These are phyloP conservation scores for Sylvilagus floridanus DNA, from an alignment of 2,797 vertebrate genomes.

Conservation along the genomic window DNA sequence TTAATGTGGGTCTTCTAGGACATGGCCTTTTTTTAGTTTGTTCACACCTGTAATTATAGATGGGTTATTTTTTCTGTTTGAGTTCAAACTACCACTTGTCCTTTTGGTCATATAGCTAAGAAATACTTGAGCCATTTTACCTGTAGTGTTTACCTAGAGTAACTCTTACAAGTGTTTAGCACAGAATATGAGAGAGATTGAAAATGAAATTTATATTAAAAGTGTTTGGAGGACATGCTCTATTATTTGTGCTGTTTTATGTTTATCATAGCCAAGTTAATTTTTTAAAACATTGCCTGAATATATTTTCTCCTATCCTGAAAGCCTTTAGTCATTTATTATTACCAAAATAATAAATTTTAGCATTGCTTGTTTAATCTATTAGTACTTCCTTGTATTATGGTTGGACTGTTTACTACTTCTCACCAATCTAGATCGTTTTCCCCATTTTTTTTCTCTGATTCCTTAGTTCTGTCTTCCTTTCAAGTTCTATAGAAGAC, in stretches of 20 bases:
- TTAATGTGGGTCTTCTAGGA: not conserved
- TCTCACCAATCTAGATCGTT: not conserved
- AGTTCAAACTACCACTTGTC: conserved; percentile 33
- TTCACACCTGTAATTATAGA: not conserved
- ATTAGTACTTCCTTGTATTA: not conserved
- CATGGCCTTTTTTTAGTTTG: not conserved
- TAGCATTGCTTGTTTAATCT: conserved; percentile 17
- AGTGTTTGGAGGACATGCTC: not conserved
- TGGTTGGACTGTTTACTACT: not conserved
- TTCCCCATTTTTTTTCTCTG: not conserved
- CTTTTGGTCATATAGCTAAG: not conserved
- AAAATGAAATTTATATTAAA: conserved; percentile 43
- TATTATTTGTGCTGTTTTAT: not conserved
- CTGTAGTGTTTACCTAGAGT: not conserved
- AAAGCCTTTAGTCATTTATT: not conserved
- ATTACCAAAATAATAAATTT: conserved; percentile 31
- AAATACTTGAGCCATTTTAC: not conserved
- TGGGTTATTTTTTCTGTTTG: not conserved
- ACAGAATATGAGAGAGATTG: conserved; percentile 15
- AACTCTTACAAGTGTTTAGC: conserved; percentile 32
- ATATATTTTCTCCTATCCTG: not conserved
- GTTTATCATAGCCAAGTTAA: conserved; percentile 32
- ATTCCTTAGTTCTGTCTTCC: conserved; percentile 15
- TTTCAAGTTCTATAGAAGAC: conserved; percentile 18
- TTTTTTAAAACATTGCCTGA: conserved; percentile 55